Conservation (phyloP, 2,113 vertebrate species). For the Telmatochromis bifrenatus region DNA sequence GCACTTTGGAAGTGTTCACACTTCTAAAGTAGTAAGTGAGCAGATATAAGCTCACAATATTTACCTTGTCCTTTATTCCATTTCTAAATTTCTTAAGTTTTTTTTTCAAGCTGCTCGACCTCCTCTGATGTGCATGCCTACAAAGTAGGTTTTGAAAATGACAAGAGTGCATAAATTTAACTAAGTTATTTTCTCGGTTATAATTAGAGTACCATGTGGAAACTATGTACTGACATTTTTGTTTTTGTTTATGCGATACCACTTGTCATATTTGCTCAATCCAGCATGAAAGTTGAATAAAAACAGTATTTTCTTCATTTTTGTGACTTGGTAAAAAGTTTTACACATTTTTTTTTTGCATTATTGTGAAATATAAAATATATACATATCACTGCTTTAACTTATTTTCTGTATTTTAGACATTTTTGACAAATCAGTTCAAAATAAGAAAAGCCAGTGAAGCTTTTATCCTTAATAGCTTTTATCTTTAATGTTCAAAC, state of each 20-base stretch:
- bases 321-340: neutral
- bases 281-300: neutral
- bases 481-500: neutral
- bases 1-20: neutral
- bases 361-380: neutral
- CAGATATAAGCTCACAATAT: neutral
- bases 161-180: neutral
- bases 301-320: neutral
- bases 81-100: neutral
- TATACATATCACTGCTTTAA: neutral
- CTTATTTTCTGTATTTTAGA: neutral
- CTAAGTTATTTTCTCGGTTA: neutral
- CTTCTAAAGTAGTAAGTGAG: neutral
- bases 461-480: neutral
- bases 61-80: neutral
- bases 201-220: neutral
- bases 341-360: neutral
- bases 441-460: neutral
- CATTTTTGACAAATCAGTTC: neutral
- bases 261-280: neutral
- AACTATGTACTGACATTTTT: neutral
- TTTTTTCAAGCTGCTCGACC: neutral
- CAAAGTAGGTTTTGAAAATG: neutral
- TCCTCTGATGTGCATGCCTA: neutral
- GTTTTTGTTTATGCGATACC: neutral